These are phyloP conservation scores for Leucophenga maculata DNA, from an alignment of 2,888 invertebrate species.

Conservation along the genomic window DNA sequence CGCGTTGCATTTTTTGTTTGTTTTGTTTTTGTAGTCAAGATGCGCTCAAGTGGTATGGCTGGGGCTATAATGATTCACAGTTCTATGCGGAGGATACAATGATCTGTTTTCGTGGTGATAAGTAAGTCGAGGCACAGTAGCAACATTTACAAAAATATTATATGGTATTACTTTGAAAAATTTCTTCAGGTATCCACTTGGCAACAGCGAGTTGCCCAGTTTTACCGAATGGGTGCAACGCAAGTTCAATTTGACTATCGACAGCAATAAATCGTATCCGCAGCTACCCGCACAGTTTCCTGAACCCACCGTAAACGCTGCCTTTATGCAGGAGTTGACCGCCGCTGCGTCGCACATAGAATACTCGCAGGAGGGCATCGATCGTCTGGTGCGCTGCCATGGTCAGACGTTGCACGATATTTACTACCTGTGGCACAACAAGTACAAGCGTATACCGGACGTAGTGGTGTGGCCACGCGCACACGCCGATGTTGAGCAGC, in stretches of 20 bases:
- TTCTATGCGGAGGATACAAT: slow-evolving; percentile 81
- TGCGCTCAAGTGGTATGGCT: slow-evolving; percentile 97
- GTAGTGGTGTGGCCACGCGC: slow-evolving; percentile 92
- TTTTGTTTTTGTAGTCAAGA: slow-evolving; percentile 81
- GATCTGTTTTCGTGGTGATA: slow-evolving; percentile 86
- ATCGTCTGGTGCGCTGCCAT: slow-evolving; percentile 89
- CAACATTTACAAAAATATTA: neutral
- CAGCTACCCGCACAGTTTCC: slow-evolving; percentile 79
- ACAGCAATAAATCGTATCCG: slow-evolving; percentile 71
- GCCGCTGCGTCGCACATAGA: slow-evolving; percentile 73
- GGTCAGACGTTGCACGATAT: slow-evolving; percentile 96
- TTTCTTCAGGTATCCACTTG: slow-evolving; percentile 81
- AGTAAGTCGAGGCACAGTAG: slow-evolving; percentile 74
- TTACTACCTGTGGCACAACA: slow-evolving; percentile 81
- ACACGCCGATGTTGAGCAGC: slow-evolving; percentile 87
- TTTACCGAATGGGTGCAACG: slow-evolving; percentile 86
- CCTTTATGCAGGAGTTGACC: slow-evolving; percentile 76
- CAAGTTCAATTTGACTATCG: slow-evolving; percentile 80
- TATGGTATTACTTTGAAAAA: neutral
- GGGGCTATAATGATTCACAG: slow-evolving; percentile 98
- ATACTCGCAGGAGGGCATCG: slow-evolving; percentile 83
- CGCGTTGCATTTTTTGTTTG: slow-evolving; percentile 11
- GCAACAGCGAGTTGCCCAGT: slow-evolving; percentile 79
- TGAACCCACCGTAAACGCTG: slow-evolving; percentile 76
- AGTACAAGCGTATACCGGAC: slow-evolving; percentile 90